Evolutionary conservation across 2,888 invertebrate genomes (phyloP), one percentile per base, ranked within the genome.

Genomic region (Andrena bucephala): DNA sequence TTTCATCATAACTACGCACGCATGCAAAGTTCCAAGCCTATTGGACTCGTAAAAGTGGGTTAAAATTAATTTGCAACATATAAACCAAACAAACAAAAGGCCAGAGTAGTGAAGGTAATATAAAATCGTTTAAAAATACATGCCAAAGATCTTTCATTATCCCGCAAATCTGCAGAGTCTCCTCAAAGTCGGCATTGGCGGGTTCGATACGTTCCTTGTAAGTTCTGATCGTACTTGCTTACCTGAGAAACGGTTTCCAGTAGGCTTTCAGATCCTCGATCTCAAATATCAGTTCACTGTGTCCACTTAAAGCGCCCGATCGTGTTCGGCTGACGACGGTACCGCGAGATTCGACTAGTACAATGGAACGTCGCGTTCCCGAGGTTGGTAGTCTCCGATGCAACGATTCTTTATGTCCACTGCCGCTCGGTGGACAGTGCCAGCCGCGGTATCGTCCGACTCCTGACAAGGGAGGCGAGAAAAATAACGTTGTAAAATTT

Each of bases 401-500:
- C 60, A 16, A 54, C 29, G 60, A 70, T 71, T n/a, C 60, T 74
- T 57, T 29, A 20, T 42, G 29, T 42, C 68, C 31, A 59, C 42
- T 24, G n/a, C n/a, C 20, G n/a, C 52, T n/a, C 13, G 36, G 5
- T 8, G 69, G 10, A 48, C 57, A 57, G n/a, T 36, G 63, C 8
- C 48, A 33, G 42, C 6, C 36, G 60, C 6, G 66, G 52, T 70
- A 62, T 76, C 70, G 71, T 54, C 36, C n/a, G 42, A 50, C 20
- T 20, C 60, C 1, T 10, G 52, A 36, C 33, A 10, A n/a, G 29
- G 1, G 10, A 20, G 13, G 6, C 27, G 60, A 31, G 67, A 63
- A 72, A 65, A 68, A 63, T 68, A 68, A 72, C 36, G 20, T 8
- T 3, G 6, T 10, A n/a, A 33, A 29, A 77, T 80, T 76, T 77